A percentile compares a stretch with the other conserved stretches of the same genome.
These are phyloP conservation scores for Pseudomyrmex concolor DNA, from an alignment of 1,140 invertebrate species.

Conservation along the genomic window DNA sequence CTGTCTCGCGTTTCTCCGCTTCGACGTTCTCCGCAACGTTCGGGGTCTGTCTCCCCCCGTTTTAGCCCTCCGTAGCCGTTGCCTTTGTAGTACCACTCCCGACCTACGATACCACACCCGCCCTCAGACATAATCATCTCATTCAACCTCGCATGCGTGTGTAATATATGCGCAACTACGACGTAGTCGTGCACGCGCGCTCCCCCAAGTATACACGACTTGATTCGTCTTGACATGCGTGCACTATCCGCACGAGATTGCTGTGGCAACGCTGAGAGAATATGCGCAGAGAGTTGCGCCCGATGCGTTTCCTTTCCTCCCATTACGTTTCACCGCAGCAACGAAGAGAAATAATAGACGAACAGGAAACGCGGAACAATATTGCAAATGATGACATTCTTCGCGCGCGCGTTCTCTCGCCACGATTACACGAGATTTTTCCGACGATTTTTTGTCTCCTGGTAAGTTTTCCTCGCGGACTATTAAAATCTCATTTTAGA, in stretches of 20 bases:
- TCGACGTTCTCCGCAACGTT: slow-evolving; percentile 48
- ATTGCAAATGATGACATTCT: slow-evolving; percentile 9
- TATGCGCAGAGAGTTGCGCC: slow-evolving; percentile 17
- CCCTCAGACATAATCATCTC: slow-evolving; percentile 17
- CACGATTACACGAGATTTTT: neutral
- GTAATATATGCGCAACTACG: slow-evolving; percentile 30
- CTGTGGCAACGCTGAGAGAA: slow-evolving; percentile 37
- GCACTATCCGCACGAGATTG: slow-evolving; percentile 18
- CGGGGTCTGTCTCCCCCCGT: slow-evolving; percentile 11
- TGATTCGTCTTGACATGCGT: slow-evolving; percentile 52
- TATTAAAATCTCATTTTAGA: too few relatives aligned
- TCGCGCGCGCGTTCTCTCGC: neutral
- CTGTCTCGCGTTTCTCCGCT: slow-evolving; percentile 46
- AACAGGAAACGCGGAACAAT: neutral
- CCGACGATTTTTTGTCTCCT: neutral
- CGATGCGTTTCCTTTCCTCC: slow-evolving; percentile 34
- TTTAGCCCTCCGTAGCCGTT: slow-evolving; percentile 48
- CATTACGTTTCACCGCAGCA: too few relatives aligned
- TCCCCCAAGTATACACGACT: neutral
- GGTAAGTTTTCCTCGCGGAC: too few relatives aligned
- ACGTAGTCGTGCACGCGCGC: slow-evolving; percentile 13
- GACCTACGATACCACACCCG: slow-evolving; percentile 57
- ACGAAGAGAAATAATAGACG: slow-evolving; percentile 23
- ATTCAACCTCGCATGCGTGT: slow-evolving; percentile 22
- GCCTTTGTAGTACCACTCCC: slow-evolving; percentile 64